phyloP scores from a whole-genome alignment of 2,797 vertebrate genomes.

The Channa striata region DNA sequence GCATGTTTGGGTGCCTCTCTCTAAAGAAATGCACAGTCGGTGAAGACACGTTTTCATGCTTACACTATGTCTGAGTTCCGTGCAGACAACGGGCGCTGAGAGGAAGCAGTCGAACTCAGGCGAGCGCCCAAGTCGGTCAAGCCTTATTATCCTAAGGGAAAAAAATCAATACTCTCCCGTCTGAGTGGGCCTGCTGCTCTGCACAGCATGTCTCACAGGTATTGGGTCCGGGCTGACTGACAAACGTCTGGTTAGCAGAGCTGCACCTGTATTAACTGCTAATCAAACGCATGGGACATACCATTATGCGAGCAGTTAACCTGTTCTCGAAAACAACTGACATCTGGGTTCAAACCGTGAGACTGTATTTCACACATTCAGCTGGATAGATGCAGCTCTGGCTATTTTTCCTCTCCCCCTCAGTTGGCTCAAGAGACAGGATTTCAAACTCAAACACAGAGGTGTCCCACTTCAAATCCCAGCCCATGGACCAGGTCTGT shows the following conservation, averaged over 20 bases:
- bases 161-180: constrained; percentile 69
- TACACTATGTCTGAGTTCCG: constrained; percentile 38
- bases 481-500: too few relatives aligned
- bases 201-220: constrained; percentile 34
- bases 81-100: constrained; percentile 55
- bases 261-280: constrained; percentile 40
- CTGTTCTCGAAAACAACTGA: neutral
- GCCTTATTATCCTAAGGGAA: constrained; percentile 68
- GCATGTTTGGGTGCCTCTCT: constrained; percentile 3
- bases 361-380: neutral
- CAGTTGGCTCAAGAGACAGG: too few relatives aligned
- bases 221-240: constrained; percentile 42
- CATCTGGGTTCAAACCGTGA: neutral
- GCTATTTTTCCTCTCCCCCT: constrained; percentile 6
- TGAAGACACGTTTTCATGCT: constrained; percentile 51
- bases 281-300: constrained; percentile 35
- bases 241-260: constrained; percentile 37
- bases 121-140: constrained; percentile 70
- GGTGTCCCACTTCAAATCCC: too few relatives aligned
- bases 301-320: constrained; percentile 18
- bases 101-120: constrained; percentile 69
- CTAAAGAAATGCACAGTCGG: constrained; percentile 30
- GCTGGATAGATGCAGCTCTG: neutral
- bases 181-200: constrained; percentile 61
- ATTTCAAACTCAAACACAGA: too few relatives aligned